Conservation (phyloP, 2,888 invertebrate species). For the Dryococelus australis region DNA sequence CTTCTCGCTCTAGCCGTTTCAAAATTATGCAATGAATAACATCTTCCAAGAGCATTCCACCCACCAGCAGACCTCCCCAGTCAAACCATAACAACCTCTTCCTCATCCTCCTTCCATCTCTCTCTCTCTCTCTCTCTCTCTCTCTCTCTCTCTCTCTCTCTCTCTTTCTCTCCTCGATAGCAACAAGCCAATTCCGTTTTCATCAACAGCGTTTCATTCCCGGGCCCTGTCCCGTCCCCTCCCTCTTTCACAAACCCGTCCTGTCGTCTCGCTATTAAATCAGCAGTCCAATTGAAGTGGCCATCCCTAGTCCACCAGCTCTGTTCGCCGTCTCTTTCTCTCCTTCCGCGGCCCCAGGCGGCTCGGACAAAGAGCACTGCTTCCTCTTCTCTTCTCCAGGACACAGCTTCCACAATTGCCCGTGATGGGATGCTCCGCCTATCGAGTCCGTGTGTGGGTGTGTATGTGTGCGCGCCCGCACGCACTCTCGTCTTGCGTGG, state of each 20-base stretch:
- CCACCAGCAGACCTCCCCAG: neutral
- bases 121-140: too few species aligned
- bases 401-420: too few species aligned
- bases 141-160: neutral
- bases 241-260: neutral
- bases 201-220: slow-evolving; percentile 29
- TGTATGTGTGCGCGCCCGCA: too few species aligned
- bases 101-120: neutral
- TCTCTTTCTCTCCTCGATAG: neutral
- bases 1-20: neutral
- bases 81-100: neutral
- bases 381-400: neutral
- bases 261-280: slow-evolving; percentile 23
- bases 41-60: neutral
- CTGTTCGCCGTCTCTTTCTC: neutral
- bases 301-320: neutral
- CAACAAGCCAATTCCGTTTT: slow-evolving; percentile 29
- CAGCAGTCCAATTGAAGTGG: slow-evolving; percentile 28
- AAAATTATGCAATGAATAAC: neutral
- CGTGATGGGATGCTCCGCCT: too few species aligned
- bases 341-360: neutral
- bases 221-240: neutral
- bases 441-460: too few species aligned
- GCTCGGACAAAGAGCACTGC: neutral
- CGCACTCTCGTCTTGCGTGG: too few species aligned